Evolutionary conservation across 2,888 invertebrate species (phyloP).

Genomic region (Ornithoptera alexandrae): DNA sequence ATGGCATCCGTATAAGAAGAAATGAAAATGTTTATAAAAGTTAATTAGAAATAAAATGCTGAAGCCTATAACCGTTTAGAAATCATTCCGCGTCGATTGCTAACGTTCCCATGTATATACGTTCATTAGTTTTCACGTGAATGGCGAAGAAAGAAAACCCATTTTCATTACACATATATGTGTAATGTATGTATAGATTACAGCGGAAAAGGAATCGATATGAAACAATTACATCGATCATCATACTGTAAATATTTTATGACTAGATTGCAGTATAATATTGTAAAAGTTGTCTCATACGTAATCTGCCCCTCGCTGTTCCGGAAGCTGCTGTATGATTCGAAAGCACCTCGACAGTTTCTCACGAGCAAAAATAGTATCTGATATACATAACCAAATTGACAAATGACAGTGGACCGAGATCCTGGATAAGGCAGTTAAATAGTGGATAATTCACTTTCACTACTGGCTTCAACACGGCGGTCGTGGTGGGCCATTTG

Average conservation of each 20-base stretch:
- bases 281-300: not conserved
- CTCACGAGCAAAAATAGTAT: constrained; percentile 23
- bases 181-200: no score
- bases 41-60: no score
- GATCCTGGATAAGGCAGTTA: constrained; percentile 27
- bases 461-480: constrained; percentile 7
- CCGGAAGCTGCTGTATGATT: constrained; percentile 8
- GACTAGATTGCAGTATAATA: not conserved
- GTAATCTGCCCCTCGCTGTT: not conserved
- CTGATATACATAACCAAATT: constrained; percentile 19
- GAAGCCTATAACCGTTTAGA: no score
- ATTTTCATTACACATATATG: no score
- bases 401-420: constrained; percentile 18
- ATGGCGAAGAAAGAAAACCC: no score
- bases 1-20: no score
- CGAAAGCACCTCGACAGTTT: constrained; percentile 28
- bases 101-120: no score
- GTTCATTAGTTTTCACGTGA: no score
- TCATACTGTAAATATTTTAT: not conserved
- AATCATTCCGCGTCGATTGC: no score
- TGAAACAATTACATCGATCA: not conserved
- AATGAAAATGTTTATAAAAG: no score
- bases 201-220: not conserved
- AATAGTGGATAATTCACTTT: constrained; percentile 25
- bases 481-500: not conserved